A percentile compares a stretch with the other conserved stretches of the same genome.
Conservation (phyloP, 2,888 invertebrate genomes). For the Hetaerina titia region DNA sequence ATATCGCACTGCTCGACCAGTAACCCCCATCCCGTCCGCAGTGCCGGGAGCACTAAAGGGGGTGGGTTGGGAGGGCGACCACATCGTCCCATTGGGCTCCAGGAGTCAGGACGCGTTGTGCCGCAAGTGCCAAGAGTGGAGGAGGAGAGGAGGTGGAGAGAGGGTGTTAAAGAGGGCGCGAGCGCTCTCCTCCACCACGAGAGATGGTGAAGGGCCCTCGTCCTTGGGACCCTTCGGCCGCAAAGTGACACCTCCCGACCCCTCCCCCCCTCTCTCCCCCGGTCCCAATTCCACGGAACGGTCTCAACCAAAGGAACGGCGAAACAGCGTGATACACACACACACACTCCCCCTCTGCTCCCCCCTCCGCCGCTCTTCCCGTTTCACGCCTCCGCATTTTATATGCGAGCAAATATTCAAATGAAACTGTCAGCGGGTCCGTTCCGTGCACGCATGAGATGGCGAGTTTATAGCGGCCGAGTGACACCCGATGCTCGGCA, state of each 20-base stretch:
- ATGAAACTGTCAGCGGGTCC: slow-evolving; percentile 35
- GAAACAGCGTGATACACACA: neutral
- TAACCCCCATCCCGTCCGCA: no score
- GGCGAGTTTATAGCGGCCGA: slow-evolving; percentile 14
- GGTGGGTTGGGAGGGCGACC: no score
- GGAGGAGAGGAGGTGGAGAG: no score
- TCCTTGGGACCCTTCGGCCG: neutral
- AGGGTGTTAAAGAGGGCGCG: no score
- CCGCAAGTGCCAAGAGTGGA: no score
- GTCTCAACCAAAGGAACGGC: neutral
- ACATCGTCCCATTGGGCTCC: no score
- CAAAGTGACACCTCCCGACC: neutral
- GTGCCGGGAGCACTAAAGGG: no score
- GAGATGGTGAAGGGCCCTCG: no score
- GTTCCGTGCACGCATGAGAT: slow-evolving; percentile 2
- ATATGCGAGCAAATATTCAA: slow-evolving; percentile 35
- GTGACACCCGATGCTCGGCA: neutral
- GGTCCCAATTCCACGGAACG: neutral
- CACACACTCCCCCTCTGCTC: no score
- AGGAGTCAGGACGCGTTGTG: no score
- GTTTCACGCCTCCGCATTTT: neutral
- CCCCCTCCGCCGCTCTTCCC: neutral
- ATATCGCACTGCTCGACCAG: no score
- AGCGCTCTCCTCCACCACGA: no score
- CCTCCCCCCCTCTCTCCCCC: neutral